Percentiles rank a stretch among this genome's conserved stretches.
Evolutionary conservation across 2,797 vertebrate genomes (phyloP).

Genomic region (Anas bernieri): DNA sequence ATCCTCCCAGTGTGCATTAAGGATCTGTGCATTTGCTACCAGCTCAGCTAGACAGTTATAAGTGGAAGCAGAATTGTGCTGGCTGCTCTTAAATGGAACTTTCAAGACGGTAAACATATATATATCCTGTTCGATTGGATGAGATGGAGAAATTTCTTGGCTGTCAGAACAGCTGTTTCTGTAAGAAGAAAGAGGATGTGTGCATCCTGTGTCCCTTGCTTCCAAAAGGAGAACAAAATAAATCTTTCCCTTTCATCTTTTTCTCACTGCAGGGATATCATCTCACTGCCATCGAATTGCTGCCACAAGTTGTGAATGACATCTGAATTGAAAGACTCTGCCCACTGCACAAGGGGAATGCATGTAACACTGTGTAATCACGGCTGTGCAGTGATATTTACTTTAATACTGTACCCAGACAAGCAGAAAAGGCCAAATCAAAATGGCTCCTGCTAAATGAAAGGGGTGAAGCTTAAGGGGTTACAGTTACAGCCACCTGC

Average conservation of each 20-base stretch:
- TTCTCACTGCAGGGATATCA: background rate
- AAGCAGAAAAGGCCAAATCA: background rate
- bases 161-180: background rate
- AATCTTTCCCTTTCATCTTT: background rate
- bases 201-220: background rate
- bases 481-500: background rate
- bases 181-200: background rate
- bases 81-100: slow-evolving; percentile 23
- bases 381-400: background rate
- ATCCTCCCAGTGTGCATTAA: background rate
- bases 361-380: background rate
- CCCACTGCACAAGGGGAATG: background rate
- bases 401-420: background rate
- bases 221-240: background rate
- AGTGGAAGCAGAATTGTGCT: slow-evolving; percentile 8
- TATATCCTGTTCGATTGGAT: background rate
- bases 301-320: background rate
- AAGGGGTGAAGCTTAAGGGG: background rate
- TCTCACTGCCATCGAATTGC: background rate
- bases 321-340: background rate
- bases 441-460: background rate
- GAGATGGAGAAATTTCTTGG: background rate
- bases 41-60: background rate
- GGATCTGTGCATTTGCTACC: background rate
- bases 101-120: background rate